Conservation (phyloP, 2,113 vertebrate genomes). For the Psephotus haematonotus region DNA sequence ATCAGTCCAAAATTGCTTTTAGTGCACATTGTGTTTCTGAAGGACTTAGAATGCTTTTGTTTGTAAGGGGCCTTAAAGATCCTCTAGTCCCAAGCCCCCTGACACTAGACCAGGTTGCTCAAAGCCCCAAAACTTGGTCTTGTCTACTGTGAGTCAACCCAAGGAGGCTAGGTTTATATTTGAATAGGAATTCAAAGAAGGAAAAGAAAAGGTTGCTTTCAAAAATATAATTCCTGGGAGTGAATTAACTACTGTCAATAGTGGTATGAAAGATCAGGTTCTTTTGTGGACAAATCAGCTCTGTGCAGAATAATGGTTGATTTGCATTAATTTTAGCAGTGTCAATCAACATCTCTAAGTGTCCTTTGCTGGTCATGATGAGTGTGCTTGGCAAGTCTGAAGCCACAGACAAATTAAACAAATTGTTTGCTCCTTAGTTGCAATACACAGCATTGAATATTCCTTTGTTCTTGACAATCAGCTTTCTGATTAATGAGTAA, state of each 20-base stretch:
- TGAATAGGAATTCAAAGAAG: not conserved
- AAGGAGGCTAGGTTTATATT: not conserved
- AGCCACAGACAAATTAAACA: not conserved
- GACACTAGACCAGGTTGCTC: not conserved
- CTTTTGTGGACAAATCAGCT: not conserved
- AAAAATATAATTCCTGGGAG: not conserved
- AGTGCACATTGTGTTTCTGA: not conserved
- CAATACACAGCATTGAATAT: not conserved
- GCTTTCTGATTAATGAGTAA: conserved; percentile 10
- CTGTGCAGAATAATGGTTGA: not conserved
- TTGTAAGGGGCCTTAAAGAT: not conserved
- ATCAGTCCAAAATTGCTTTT: not conserved
- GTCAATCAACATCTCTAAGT: not conserved
- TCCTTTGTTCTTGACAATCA: not conserved
- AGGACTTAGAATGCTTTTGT: not conserved
- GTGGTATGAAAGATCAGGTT: not conserved
- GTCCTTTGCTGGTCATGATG: not conserved
- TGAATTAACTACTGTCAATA: not conserved
- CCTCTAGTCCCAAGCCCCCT: not conserved
- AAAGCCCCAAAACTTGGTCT: not conserved
- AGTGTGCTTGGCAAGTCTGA: not conserved
- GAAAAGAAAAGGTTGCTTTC: not conserved
- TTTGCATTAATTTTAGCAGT: conserved; percentile 2
- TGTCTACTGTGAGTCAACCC: not conserved
- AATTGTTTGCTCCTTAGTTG: not conserved